Conservation (phyloP, 1,140 invertebrate species). For the Trichonephila clavata region DNA sequence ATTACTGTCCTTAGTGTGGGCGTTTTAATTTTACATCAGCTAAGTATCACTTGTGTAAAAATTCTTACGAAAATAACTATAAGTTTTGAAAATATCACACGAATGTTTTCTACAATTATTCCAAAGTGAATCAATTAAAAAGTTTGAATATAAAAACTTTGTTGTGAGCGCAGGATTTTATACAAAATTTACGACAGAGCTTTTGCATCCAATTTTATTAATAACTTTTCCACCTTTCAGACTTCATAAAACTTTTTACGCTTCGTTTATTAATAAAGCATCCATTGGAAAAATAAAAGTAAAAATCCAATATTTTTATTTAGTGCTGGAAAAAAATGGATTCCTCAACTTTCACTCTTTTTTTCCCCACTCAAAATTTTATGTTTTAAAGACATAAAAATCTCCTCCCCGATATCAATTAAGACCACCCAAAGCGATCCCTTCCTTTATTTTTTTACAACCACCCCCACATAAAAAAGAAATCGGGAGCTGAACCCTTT, state of each 20-base stretch:
- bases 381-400: constrained; percentile 46
- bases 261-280: background rate
- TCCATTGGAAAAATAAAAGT: background rate
- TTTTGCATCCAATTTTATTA: background rate
- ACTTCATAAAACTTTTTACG: background rate
- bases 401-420: constrained; percentile 55
- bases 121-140: too few species aligned
- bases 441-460: constrained; percentile 33
- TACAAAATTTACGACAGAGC: background rate
- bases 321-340: too few species aligned
- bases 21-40: too few species aligned
- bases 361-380: background rate
- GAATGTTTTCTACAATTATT: too few species aligned
- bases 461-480: constrained; percentile 51
- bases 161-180: background rate
- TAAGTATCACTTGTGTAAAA: too few species aligned
- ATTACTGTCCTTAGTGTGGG: too few species aligned
- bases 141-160: too few species aligned
- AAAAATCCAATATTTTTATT: background rate
- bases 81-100: too few species aligned
- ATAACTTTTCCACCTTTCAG: background rate
- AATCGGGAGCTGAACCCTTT: constrained; percentile 50
- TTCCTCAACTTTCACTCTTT: background rate
- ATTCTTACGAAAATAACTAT: too few species aligned
- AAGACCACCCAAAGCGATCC: constrained; percentile 59